These are phyloP conservation scores for Conger conger DNA, from an alignment of 2,113 vertebrate genomes.

Conservation along the genomic window DNA sequence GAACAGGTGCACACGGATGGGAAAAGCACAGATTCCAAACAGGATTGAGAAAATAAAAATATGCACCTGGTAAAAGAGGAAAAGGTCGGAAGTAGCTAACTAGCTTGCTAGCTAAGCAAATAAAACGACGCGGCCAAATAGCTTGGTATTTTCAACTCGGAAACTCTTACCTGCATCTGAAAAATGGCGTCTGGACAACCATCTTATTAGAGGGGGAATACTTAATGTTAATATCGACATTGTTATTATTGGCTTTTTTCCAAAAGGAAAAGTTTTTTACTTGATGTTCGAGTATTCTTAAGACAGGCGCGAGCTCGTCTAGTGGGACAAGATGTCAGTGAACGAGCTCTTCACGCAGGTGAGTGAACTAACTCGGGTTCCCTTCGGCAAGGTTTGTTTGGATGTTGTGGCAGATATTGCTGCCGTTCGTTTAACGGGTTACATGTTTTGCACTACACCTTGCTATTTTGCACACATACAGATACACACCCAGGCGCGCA, in stretches of 20 bases:
- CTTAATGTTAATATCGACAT: conserved; percentile 32
- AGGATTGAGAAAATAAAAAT: conserved; percentile 27
- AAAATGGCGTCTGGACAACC: conserved; percentile 24
- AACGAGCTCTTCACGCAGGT: conserved; percentile 72
- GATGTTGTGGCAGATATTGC: neutral
- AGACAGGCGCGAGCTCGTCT: conserved; percentile 13
- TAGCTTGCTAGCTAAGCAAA: conserved; percentile 2
- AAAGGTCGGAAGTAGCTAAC: conserved; percentile 24
- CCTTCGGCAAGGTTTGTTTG: neutral
- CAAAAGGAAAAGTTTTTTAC: neutral
- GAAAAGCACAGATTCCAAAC: neutral
- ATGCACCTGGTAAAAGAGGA: conserved; percentile 42
- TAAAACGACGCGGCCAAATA: neutral
- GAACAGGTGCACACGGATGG: neutral
- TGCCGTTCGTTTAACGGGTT: neutral
- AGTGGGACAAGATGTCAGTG: conserved; percentile 63
- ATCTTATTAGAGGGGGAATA: conserved; percentile 26
- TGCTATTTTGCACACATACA: neutral
- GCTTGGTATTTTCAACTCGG: neutral
- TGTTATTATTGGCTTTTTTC: too few species aligned
- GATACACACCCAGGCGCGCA: neutral
- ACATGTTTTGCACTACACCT: neutral
- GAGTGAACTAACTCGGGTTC: conserved; percentile 40
- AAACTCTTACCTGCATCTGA: conserved; percentile 3
- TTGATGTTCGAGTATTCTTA: conserved; percentile 25